Evolutionary conservation across 1,140 invertebrate genomes (phyloP), one percentile per base, ranked within the genome.

Genomic region (Lucilia sericata): DNA sequence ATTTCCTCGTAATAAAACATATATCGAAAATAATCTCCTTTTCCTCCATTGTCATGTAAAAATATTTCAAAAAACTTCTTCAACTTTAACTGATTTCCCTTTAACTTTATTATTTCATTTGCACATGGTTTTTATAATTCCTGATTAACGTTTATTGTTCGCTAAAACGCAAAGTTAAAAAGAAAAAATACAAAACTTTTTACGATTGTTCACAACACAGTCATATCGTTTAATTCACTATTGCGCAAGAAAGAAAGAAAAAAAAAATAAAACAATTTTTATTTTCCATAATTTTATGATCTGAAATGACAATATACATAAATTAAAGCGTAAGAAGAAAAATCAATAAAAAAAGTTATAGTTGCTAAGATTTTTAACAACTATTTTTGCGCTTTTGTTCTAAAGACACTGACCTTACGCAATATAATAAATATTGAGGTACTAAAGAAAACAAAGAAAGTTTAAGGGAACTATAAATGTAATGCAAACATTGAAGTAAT

Each of bases 261-360:
- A n/a, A n/a, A n/a, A n/a, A n/a, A n/a, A n/a, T n/a, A 49, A 76
- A 76, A 42, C 30, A 78, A 19, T 49, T 47, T 49, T 78, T 78
- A 21, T 49, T 49, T 80, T 80, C 12, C 76, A 80, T 80, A 80
- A 80, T 80, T 80, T 80, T 80, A 80, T 80, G 34, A 49, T n/a
- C 9, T 21, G 9, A 80, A 80, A 80, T 80, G 76, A 80, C 76
- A 80, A 80, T 80, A 80, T 80, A 80, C 76, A 80, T 80, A 80
- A 80, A 80, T 80, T 80, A 80, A 21, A 80, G 76, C 76, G 76
- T 25, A 19, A 21, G 36, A 17, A 60, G 55, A 60, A 70, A 80
- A 80, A 80, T 80, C 76, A 80, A 80, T 80, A 80, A 80, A 80
- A 36, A 80, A 80, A 49, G 76, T 80, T 80, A 80, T 49, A 12